Evolutionary conservation across 2,888 invertebrate genomes (phyloP), one percentile per base, ranked within the genome.

Genomic region (Gortyna flavago): DNA sequence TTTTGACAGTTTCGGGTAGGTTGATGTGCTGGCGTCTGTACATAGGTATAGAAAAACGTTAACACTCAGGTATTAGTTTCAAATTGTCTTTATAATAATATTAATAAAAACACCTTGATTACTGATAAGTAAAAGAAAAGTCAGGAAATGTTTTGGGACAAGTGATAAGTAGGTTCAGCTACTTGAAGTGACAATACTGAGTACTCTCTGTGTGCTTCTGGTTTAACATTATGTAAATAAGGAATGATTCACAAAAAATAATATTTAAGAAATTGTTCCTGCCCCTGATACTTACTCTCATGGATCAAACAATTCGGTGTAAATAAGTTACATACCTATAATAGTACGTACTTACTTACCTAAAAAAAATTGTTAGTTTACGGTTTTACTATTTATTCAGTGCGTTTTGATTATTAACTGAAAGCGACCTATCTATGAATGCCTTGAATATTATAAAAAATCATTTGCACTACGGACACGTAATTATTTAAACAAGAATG

Each of bases 71-170:
- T 51, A 64, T 21, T 59, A 25, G 29, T 54, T 62, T 38, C n/a
- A 67, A 44, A 67, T 51, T 29, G 21, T 29, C 7, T n/a, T 57
- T 35, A 2, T 35, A 66, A 16, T n/a, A 51, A 59, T n/a, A 57
- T 18, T 21, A 44, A n/a, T n/a, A n/a, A n/a, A 29, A 6, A 66
- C 51, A 59, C 59, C 41, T 74, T 54, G 59, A 66, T 75, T 75
- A 44, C 18, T n/a, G n/a, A 59, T 21, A 32, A 6, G 29, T 61
- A 41, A 48, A n/a, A 57, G 38, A 59, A 51, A 66, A 81, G 9
- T 35, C 51, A 29, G 81, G 66, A 81, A 81, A 44, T 66, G 41
- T 44, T 61, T 74, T 59, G 41, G 41, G 41, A 51, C 29, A 41
- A 80, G 25, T 38, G 21, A 18, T 18, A 54, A 29, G 21, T 41